Evolutionary conservation across 2,888 invertebrate genomes (phyloP), one percentile per base, ranked within the genome.

Genomic region (Cantharis nigra): DNA sequence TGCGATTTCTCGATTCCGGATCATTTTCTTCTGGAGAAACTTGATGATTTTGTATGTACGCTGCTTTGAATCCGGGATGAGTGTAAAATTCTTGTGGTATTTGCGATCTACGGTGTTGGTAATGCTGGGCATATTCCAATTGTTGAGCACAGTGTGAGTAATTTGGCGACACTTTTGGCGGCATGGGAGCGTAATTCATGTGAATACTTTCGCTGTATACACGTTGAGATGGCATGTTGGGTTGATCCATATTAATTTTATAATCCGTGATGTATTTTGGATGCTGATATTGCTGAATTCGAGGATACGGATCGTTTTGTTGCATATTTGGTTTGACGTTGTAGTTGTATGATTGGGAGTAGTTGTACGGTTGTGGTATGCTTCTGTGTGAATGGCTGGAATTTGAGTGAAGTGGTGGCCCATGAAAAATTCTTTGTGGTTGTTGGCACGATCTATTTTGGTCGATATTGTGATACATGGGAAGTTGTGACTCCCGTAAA

Each of bases 191-290:
- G 71, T 85, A 85, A 72, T 85, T 85, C 78, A 85, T 83, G 11
- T 76, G 78, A 71, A 84, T 81, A 75, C 81, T 82, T 33, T 86
- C 86, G 18, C 82, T 76, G 78, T 85, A 87, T 4, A 81, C 73
- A 28, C 85, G 80, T 69, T 86, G 79, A 0, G 87, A 86, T 0
- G 87, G 86, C 11, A 86, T 81, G 74, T 85, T 86, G 75, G 82
- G 72, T 81, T 82, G 81, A 64, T 79, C 79, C 64, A 77, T 30
- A 70, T 79, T 78, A 77, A 83, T 82, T 76, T 83, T 83, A 65
- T 73, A 76, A 10, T 82, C 80, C 9, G 81, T 63, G 63, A 75
- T 30, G 63, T 78, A 79, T 70, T 79, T 79, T 9, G 79, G 69
- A 18, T 76, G 67, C 16, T 78, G 79, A 26, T 74, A 74, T 18